phyloP scores from a whole-genome alignment of 2,888 invertebrate species.

The Drosophila phalerata region DNA sequence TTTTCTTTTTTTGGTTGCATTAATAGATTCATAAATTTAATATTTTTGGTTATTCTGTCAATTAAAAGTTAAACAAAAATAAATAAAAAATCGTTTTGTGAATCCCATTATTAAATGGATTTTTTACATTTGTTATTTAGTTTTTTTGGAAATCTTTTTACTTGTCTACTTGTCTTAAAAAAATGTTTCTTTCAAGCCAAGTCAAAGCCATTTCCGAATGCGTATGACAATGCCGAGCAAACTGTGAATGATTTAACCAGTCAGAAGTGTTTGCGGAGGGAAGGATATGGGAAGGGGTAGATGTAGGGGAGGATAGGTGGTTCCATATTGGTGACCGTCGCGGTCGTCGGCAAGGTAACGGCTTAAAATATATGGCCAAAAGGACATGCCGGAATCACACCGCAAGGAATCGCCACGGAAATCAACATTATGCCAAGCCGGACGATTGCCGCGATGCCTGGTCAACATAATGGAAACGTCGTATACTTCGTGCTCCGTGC shows the following conservation, averaged over 20 bases:
- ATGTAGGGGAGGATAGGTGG: not conserved
- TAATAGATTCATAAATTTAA: too few relatives aligned
- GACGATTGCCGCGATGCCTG: slow-evolving; percentile 50
- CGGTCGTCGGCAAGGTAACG: slow-evolving; percentile 65
- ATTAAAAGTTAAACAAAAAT: too few relatives aligned
- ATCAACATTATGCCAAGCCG: slow-evolving; percentile 82
- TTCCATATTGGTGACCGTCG: slow-evolving; percentile 69
- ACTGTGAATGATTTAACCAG: slow-evolving; percentile 51
- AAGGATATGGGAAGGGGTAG: not conserved
- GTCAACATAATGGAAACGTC: slow-evolving; percentile 71
- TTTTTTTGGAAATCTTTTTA: too few relatives aligned
- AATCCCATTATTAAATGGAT: too few relatives aligned
- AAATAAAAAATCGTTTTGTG: too few relatives aligned
- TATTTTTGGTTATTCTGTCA: too few relatives aligned
- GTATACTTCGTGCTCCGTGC: slow-evolving; percentile 23
- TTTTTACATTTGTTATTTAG: too few relatives aligned
- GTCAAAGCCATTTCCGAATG: slow-evolving; percentile 3
- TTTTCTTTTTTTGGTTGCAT: too few relatives aligned
- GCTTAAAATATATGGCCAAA: slow-evolving; percentile 78
- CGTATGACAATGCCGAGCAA: not conserved
- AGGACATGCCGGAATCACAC: slow-evolving; percentile 83
- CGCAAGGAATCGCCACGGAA: slow-evolving; percentile 84
- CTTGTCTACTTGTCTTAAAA: too few relatives aligned
- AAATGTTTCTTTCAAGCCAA: too few relatives aligned
- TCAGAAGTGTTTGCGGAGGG: not conserved